A percentile compares a stretch with the other conserved stretches of the same genome.
phyloP scores from a whole-genome alignment of 2,113 vertebrate species.

The Sisor rabdophorus region DNA sequence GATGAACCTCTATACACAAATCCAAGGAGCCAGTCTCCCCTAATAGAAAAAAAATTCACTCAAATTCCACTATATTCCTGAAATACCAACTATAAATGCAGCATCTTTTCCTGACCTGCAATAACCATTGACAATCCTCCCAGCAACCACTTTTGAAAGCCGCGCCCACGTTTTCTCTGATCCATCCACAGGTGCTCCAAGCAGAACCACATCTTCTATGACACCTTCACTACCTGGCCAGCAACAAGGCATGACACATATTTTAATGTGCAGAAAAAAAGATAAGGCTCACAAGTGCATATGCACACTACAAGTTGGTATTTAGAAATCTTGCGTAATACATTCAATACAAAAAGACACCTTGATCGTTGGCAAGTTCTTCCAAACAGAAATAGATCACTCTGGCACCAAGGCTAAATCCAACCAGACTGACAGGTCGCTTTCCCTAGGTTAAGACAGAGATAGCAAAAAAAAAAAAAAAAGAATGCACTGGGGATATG shows the following conservation, averaged over 20 bases:
- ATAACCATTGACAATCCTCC: slow-evolving; percentile 89
- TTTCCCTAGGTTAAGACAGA: slow-evolving; percentile 71
- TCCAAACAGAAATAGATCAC: slow-evolving; percentile 97
- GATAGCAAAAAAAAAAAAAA: not conserved
- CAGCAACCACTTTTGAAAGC: slow-evolving; percentile 81
- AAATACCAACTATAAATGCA: not conserved
- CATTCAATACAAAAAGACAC: slow-evolving; percentile 57
- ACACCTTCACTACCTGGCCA: slow-evolving; percentile 81
- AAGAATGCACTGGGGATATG: not conserved
- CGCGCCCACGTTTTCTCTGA: slow-evolving; percentile 83
- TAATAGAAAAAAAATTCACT: slow-evolving; percentile 52
- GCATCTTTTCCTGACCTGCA: slow-evolving; percentile 75
- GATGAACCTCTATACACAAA: slow-evolving; percentile 92
- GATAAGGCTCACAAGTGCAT: slow-evolving; percentile 17
- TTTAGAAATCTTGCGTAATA: slow-evolving; percentile 8
- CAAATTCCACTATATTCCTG: not conserved
- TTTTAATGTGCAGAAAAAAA: slow-evolving; percentile 22
- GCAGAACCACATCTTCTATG: slow-evolving; percentile 84
- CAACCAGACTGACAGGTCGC: slow-evolving; percentile 89
- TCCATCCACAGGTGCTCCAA: slow-evolving; percentile 92
- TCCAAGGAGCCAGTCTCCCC: slow-evolving; percentile 92
- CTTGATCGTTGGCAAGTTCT: slow-evolving; percentile 89
- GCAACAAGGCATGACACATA: slow-evolving; percentile 27
- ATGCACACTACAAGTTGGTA: slow-evolving; percentile 24
- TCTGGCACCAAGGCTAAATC: slow-evolving; percentile 94